Conservation (phyloP, 2,888 invertebrate genomes). For the Dicyrtomina minuta region DNA sequence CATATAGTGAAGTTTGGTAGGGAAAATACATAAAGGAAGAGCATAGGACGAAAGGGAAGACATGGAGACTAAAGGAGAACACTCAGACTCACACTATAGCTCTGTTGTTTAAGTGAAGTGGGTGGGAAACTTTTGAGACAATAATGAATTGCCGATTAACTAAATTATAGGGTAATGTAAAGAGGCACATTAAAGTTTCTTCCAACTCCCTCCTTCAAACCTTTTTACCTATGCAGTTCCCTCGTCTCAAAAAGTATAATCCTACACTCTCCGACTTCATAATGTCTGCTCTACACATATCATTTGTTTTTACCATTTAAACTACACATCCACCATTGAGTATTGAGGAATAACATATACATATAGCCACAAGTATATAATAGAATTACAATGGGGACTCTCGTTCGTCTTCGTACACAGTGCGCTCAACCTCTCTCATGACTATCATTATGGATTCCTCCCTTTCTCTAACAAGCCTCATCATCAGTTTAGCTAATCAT, state of each 20-base stretch:
- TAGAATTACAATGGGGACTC: no score
- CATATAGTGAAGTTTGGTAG: background rate
- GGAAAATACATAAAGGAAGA: background rate
- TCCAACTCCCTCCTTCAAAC: slow-evolving; percentile 12
- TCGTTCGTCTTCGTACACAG: no score
- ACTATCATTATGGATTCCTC: background rate
- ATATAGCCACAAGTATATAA: no score
- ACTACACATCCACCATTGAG: no score
- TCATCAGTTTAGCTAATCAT: slow-evolving; percentile 25
- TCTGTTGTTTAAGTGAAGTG: slow-evolving; percentile 20
- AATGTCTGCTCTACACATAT: background rate
- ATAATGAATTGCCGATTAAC: slow-evolving; percentile 45
- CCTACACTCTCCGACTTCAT: background rate
- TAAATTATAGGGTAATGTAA: slow-evolving; percentile 42
- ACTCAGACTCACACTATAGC: no score
- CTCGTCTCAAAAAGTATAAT: background rate
- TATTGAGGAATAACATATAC: no score
- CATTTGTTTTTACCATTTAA: no score
- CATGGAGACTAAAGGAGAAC: background rate
- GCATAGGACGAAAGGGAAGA: background rate
- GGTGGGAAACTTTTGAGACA: slow-evolving; percentile 28
- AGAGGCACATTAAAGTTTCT: slow-evolving; percentile 31
- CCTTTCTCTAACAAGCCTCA: slow-evolving; percentile 16
- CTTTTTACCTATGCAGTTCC: no score
- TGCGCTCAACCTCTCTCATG: no score